Conservation (phyloP, 2,797 vertebrate species). For the Eidolon dupreanum region DNA sequence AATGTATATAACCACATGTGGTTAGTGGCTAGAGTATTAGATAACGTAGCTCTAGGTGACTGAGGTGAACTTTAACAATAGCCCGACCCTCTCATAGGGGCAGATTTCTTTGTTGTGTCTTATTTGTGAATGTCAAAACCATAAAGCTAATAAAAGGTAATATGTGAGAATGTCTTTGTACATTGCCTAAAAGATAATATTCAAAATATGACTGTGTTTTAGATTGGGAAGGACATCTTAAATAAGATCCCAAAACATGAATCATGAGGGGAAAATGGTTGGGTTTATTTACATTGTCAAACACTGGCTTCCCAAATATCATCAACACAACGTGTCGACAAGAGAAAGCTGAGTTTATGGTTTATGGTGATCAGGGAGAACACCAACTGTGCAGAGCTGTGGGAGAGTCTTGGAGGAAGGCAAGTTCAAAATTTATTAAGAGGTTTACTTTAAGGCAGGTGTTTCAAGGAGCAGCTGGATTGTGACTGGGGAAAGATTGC, state of each 20-base stretch:
- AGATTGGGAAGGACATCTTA: not conserved
- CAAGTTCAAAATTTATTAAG: not conserved
- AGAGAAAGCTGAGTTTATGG: not conserved
- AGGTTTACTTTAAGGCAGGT: not conserved
- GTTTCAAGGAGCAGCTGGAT: not conserved
- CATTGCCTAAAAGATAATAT: not conserved
- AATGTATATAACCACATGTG: not conserved
- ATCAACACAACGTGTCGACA: not conserved
- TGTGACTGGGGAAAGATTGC: not conserved
- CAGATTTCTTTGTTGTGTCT: not conserved
- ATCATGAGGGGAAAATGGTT: not conserved
- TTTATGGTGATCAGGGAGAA: not conserved
- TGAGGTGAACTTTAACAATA: not conserved
- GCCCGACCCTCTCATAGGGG: accelerated
- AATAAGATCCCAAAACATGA: not conserved
- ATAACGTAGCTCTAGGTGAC: not conserved
- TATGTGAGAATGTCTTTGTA: not conserved
- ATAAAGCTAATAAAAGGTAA: not conserved
- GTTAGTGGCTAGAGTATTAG: not conserved
- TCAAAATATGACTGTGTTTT: not conserved
- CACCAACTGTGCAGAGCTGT: not conserved
- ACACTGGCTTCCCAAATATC: not conserved
- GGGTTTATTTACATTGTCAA: not conserved
- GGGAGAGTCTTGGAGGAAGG: not conserved
- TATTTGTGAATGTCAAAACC: not conserved